Evolutionary conservation across 2,888 invertebrate genomes (phyloP), one percentile per base, ranked within the genome.

Genomic region (Venusia cambrica): DNA sequence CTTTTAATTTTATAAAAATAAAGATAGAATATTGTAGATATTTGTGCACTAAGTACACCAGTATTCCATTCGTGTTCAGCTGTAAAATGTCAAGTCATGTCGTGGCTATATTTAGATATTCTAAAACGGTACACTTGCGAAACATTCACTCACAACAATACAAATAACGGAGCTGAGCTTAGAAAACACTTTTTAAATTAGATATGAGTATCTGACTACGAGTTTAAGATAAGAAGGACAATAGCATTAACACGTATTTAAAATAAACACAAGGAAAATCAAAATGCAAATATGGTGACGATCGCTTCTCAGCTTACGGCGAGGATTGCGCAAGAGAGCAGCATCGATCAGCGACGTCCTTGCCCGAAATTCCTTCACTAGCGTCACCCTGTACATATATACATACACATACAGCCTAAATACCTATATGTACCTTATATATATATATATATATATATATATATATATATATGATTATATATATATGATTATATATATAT

Each of bases 291-390:
- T 58, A 64, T 52, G 54, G 60, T 53, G 60, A 51, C 59, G 65
- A 53, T 57, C 44, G 55, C 48, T 45, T 45, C 48, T 46, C 21
- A 32, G 40, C 28, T 39, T 35, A 45, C 35, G 50, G 48, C 51
- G 54, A 40, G 43, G 48, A 55, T 83, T 81, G 69, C 78, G 78
- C 73, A 83, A 81, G 59, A 62, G 45, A 54, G 46, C 66, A 63
- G 69, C 74, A 73, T 75, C 68, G 72, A 76, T 76, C 75, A 72
- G 63, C 47, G 47, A 40, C 52, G 76, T 64, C 83, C 84, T 83
- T 81, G 83, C 80, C 76, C 83, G 76, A 74, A 75, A 80, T 83
- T 73, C 70, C 64, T 77, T 66, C 39, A 52, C 41, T 51, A 53
- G 44, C 55, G 53, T 53, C 56, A 66, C 54, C 54, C 52, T 54